Conservation (phyloP, 2,797 vertebrate genomes). For the Cephalopachus bancanus region DNA sequence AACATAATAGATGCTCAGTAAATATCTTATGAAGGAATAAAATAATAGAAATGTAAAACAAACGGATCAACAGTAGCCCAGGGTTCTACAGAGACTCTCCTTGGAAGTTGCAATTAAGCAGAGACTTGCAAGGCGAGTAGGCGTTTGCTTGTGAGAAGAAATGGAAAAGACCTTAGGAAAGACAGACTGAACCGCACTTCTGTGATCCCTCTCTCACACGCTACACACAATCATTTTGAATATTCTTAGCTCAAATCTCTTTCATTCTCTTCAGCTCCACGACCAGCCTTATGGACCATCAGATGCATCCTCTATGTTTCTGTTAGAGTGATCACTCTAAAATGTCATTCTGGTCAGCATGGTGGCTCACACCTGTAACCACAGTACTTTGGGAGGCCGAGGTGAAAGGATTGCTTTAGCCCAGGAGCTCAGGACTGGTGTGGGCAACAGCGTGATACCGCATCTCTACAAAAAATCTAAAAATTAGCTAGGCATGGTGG, state of each 20-base stretch:
- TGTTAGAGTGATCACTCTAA: neutral
- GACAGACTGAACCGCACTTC: neutral
- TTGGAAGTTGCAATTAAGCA: neutral
- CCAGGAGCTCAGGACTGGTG: no score
- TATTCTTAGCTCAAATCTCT: neutral
- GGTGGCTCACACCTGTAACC: no score
- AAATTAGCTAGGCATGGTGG: no score
- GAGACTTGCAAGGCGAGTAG: neutral
- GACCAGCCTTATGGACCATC: neutral
- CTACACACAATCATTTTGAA: neutral
- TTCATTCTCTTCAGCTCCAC: neutral
- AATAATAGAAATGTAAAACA: neutral
- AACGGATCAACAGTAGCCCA: neutral
- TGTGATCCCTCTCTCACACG: neutral
- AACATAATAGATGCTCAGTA: neutral
- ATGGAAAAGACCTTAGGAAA: neutral
- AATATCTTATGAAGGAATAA: neutral
- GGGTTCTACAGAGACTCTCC: neutral
- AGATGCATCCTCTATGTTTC: neutral
- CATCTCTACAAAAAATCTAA: no score
- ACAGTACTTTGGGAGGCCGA: no score
- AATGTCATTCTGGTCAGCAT: neutral
- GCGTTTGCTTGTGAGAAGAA: neutral
- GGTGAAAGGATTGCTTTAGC: no score
- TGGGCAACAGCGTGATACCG: no score